These are phyloP conservation scores for Glomeris maerens DNA, from an alignment of 1,140 invertebrate genomes.

Conservation along the genomic window DNA sequence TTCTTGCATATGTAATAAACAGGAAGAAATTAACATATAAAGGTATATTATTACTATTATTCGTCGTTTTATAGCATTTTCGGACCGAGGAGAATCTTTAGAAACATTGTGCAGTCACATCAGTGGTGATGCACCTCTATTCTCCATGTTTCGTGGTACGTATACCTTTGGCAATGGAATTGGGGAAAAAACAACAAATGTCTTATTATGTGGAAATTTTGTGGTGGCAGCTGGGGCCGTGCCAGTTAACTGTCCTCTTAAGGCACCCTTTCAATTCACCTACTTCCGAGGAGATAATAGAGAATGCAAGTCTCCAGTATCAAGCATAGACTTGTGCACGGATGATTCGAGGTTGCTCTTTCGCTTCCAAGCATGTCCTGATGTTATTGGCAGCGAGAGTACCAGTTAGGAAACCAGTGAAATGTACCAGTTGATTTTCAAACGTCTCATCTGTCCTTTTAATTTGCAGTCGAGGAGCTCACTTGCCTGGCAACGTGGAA, in stretches of 20 bases:
- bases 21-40: background rate
- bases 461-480: constrained; percentile 27
- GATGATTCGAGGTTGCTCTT: constrained; percentile 63
- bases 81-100: constrained; percentile 37
- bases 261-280: constrained; percentile 26
- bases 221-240: constrained; percentile 25
- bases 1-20: background rate
- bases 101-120: constrained; percentile 20
- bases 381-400: constrained; percentile 56
- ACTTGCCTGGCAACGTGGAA: constrained; percentile 25
- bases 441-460: constrained; percentile 13
- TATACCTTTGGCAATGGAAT: background rate
- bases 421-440: background rate
- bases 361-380: constrained; percentile 80
- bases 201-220: constrained; percentile 8
- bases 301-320: constrained; percentile 55
- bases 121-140: constrained; percentile 24
- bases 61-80: constrained; percentile 46
- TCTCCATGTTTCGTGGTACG: constrained; percentile 23
- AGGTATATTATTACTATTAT: no score
- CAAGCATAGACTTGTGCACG: constrained; percentile 64
- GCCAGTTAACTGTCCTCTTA: constrained; percentile 30
- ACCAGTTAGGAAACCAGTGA: constrained; percentile 27
- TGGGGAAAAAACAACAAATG: background rate
- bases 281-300: constrained; percentile 32